phyloP scores from a whole-genome alignment of 2,888 invertebrate genomes.

The Leptinotarsa haldemani region DNA sequence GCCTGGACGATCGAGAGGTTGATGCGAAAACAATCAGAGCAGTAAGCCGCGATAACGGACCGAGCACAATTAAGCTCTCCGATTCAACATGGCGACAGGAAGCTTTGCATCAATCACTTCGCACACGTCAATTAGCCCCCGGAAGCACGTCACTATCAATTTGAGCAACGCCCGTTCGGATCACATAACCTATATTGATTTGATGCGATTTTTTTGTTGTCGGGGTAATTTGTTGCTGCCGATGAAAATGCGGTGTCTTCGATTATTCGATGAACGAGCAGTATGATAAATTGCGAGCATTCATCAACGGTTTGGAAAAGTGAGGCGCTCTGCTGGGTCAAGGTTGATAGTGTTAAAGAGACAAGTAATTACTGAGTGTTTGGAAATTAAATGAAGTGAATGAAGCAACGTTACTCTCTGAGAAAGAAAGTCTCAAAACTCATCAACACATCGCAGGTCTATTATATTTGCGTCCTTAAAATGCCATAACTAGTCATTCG shows the following conservation, averaged over 20 bases:
- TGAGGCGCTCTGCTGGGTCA: neutral
- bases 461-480: too few relatives aligned
- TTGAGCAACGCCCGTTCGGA: conserved; percentile 62
- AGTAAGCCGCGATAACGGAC: conserved; percentile 30
- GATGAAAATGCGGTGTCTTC: conserved; percentile 34
- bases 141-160: conserved; percentile 68
- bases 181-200: conserved; percentile 63
- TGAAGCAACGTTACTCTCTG: too few relatives aligned
- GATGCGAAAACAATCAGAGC: conserved; percentile 52
- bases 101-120: conserved; percentile 65
- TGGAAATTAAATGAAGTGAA: too few relatives aligned
- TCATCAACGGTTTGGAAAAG: conserved; percentile 5
- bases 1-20: conserved; percentile 44
- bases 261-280: conserved; percentile 33
- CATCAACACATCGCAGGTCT: too few relatives aligned
- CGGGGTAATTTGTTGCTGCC: conserved; percentile 49
- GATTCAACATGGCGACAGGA: conserved; percentile 66
- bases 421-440: too few relatives aligned
- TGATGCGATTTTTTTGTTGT: conserved; percentile 42
- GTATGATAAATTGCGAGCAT: neutral
- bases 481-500: too few relatives aligned
- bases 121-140: conserved; percentile 67
- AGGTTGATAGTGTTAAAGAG: neutral
- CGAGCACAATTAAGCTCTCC: conserved; percentile 62
- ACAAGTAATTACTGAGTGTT: neutral